Conservation (phyloP, 2,888 invertebrate species). For the Pimpla rufipes region DNA sequence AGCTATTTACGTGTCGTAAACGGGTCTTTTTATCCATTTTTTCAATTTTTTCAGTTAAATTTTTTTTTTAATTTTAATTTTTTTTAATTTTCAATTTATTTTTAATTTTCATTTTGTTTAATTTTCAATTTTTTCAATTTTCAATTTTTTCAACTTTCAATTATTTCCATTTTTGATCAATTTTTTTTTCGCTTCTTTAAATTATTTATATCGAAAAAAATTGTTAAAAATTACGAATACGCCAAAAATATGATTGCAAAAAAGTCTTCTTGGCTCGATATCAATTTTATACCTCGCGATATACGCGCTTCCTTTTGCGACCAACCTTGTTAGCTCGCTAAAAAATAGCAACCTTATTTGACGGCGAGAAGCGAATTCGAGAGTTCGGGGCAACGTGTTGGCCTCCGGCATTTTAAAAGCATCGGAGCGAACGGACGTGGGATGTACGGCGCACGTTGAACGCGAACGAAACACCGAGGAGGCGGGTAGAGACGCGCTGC, state of each 20-base stretch:
- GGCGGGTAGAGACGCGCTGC: neutral
- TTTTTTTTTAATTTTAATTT: too few species aligned
- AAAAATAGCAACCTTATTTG: neutral
- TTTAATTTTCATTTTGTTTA: too few species aligned
- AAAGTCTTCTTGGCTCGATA: neutral
- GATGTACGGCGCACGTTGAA: neutral
- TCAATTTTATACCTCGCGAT: neutral
- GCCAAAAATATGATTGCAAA: neutral
- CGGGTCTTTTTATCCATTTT: too few species aligned
- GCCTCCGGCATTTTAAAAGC: conserved; percentile 4
- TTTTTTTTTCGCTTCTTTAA: too few species aligned
- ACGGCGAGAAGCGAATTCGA: neutral
- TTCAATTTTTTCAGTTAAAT: too few species aligned
- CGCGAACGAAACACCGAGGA: neutral
- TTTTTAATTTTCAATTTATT: too few species aligned
- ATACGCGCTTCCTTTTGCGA: neutral
- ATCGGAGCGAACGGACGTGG: neutral
- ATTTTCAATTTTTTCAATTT: too few species aligned
- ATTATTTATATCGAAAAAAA: neutral
- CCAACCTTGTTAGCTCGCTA: neutral
- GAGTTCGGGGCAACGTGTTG: neutral
- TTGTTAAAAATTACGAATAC: neutral
- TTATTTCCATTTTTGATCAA: too few species aligned
- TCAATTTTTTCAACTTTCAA: too few species aligned
- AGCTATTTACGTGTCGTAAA: neutral